These are phyloP conservation scores for Dermolepida albohirtum DNA, from an alignment of 2,888 invertebrate genomes.

Conservation along the genomic window DNA sequence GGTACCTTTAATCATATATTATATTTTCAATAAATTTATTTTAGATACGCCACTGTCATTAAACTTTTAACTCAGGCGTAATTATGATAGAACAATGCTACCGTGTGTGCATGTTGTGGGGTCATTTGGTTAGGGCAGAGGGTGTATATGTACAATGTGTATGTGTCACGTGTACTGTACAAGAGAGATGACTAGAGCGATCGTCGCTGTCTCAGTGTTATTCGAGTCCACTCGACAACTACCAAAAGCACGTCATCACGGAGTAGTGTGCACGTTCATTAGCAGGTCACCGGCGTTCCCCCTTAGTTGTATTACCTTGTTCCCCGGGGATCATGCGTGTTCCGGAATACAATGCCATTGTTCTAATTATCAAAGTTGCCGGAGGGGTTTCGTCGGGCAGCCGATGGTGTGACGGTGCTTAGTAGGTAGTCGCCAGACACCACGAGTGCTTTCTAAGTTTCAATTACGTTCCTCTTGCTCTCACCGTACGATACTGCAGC, in stretches of 20 bases:
- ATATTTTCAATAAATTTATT: too few relatives aligned
- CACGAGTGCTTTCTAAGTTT: slow-evolving; percentile 25
- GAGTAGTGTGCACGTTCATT: slow-evolving; percentile 27
- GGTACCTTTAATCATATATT: too few relatives aligned
- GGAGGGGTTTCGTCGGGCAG: too few relatives aligned
- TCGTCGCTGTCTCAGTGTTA: slow-evolving; percentile 4
- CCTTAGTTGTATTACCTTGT: slow-evolving; percentile 24
- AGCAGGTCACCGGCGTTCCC: slow-evolving; percentile 17
- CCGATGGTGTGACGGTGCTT: slow-evolving; percentile 6
- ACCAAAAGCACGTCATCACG: slow-evolving; percentile 22
- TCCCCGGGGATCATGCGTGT: slow-evolving; percentile 30
- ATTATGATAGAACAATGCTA: slow-evolving; percentile 19
- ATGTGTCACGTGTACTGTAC: too few relatives aligned
- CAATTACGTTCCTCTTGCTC: slow-evolving; percentile 3
- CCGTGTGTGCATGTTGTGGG: slow-evolving; percentile 8
- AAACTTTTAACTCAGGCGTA: slow-evolving; percentile 6
- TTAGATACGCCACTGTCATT: too few relatives aligned
- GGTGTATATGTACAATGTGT: too few relatives aligned
- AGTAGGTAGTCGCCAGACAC: slow-evolving; percentile 25
- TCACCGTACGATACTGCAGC: neutral
- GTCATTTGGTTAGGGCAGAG: slow-evolving; percentile 7
- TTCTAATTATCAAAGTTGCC: slow-evolving; percentile 31
- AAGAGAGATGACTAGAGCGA: neutral
- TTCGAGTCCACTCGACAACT: slow-evolving; percentile 27
- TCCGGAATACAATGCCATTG: slow-evolving; percentile 32